phyloP scores from a whole-genome alignment of 2,888 invertebrate genomes.

The Augochlorella aurata region DNA sequence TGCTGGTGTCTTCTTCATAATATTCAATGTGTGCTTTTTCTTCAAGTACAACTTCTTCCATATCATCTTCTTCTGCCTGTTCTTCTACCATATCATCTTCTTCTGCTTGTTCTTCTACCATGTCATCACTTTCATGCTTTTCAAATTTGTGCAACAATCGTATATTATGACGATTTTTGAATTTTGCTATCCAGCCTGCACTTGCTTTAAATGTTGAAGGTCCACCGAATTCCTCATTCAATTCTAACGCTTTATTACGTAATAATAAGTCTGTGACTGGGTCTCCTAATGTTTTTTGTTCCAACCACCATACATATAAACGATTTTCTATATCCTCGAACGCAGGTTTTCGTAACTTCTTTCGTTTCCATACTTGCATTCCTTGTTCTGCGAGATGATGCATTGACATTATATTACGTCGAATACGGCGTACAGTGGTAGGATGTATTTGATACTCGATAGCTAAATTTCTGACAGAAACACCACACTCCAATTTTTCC shows the following conservation, averaged over 20 bases:
- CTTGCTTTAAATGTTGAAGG: conserved; percentile 3
- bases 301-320: conserved; percentile 1
- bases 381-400: background rate
- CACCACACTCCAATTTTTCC: conserved; percentile 1
- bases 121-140: background rate
- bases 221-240: background rate
- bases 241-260: background rate
- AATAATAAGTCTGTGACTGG: conserved; percentile 2
- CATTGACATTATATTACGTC: background rate
- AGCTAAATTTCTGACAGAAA: conserved; percentile 9
- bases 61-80: background rate
- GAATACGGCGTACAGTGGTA: conserved; percentile 14
- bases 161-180: conserved; percentile 11
- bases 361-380: background rate
- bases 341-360: conserved; percentile 1
- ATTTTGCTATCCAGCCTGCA: conserved; percentile 12
- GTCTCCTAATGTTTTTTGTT: conserved; percentile 1
- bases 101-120: background rate
- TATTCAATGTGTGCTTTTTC: conserved; percentile 11
- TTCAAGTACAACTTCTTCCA: background rate
- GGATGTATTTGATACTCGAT: conserved; percentile 1
- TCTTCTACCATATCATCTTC: background rate
- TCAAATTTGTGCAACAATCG: conserved; percentile 1
- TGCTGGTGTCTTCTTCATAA: background rate
- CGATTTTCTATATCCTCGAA: conserved; percentile 12